phyloP scores from a whole-genome alignment of 2,888 invertebrate genomes.

The Coleophora deauratella region DNA sequence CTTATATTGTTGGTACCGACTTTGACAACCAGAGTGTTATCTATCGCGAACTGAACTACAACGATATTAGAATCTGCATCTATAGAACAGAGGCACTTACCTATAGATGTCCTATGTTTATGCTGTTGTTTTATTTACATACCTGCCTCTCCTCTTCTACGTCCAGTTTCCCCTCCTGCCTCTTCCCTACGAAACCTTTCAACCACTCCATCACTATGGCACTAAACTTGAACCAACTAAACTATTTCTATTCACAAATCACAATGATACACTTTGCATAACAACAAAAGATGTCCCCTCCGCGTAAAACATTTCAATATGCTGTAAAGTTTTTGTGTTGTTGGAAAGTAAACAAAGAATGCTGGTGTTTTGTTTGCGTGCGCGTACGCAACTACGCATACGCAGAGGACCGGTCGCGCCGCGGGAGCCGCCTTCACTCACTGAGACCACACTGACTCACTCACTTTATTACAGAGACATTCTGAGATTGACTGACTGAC shows the following conservation, averaged over 20 bases:
- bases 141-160: slow-evolving; percentile 11
- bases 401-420: slow-evolving; percentile 4
- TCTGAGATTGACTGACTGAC: no score
- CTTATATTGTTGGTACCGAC: no score
- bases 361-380: slow-evolving; percentile 3
- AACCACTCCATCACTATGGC: slow-evolving; percentile 44
- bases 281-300: no score
- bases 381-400: slow-evolving; percentile 6
- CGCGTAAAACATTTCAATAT: neutral
- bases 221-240: neutral
- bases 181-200: slow-evolving; percentile 30
- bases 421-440: slow-evolving; percentile 5
- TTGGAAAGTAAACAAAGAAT: slow-evolving; percentile 26
- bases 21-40: no score
- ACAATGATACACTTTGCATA: no score
- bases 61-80: no score
- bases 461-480: no score
- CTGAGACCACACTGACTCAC: no score
- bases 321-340: slow-evolving; percentile 1
- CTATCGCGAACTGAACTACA: no score
- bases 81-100: no score
- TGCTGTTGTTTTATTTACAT: neutral
- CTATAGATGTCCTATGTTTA: no score
- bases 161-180: slow-evolving; percentile 15
- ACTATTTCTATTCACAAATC: neutral